Evolutionary conservation across 2,797 vertebrate genomes (phyloP).

Genomic region (Helarctos malayanus): DNA sequence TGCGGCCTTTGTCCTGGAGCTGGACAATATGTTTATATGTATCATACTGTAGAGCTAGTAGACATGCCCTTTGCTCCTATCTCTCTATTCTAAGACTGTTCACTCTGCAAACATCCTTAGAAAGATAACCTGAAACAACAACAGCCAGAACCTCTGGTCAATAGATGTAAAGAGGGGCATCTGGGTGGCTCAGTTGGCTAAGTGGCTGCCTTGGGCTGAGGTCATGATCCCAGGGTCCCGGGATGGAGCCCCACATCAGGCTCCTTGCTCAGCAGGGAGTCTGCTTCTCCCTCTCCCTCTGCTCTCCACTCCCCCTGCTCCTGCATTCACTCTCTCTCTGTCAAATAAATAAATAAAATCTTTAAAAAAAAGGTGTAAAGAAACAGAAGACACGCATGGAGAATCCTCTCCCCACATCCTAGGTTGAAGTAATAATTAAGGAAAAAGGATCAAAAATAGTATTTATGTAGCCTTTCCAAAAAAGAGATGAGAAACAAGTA

Average conservation of each 20-base stretch:
- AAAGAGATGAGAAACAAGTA: not conserved
- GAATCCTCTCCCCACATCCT: not conserved
- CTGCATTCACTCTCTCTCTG: not conserved
- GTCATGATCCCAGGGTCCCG: too few relatives aligned
- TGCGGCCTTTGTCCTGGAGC: not conserved
- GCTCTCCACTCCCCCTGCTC: not conserved
- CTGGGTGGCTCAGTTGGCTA: not conserved
- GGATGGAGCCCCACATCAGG: not conserved
- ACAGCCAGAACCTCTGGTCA: not conserved
- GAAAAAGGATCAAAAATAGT: too few relatives aligned
- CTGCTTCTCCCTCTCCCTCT: not conserved
- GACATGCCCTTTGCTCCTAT: not conserved
- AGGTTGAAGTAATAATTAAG: not conserved
- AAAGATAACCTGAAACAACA: not conserved
- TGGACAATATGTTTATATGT: rapidly evolving
- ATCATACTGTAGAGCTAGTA: too few relatives aligned
- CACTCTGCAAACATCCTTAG: not conserved
- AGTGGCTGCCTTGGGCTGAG: rapidly evolving
- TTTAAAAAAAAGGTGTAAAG: not conserved
- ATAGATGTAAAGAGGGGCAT: not conserved
- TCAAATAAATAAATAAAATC: not conserved
- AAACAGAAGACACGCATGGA: not conserved
- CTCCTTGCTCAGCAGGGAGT: not conserved
- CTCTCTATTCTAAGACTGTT: not conserved
- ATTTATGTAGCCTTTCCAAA: not conserved